Percentiles rank a stretch among this genome's conserved stretches.
Conservation (phyloP, 92 coral and sea anemone species). For the Porites rus region DNA sequence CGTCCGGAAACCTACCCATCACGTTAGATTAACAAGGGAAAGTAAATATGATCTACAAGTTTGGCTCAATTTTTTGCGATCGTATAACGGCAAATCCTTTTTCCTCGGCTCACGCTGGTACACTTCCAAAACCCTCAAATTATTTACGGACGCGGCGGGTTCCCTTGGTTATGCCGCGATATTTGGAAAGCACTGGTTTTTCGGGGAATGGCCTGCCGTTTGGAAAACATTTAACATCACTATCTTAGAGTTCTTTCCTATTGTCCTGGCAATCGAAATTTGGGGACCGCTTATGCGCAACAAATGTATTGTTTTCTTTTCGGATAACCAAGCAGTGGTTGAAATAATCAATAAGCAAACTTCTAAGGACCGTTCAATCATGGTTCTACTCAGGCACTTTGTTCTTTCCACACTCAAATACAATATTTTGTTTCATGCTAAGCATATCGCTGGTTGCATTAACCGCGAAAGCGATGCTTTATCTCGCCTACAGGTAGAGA, state of each 20-base stretch:
- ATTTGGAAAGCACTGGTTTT: background rate
- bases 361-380: too few species aligned
- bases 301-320: too few species aligned
- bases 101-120: constrained; percentile 36
- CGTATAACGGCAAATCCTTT: constrained; percentile 34
- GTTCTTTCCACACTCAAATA: too few species aligned
- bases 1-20: constrained; percentile 22
- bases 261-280: constrained; percentile 53
- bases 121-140: background rate
- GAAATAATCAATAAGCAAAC: too few species aligned
- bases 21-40: background rate
- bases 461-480: too few species aligned
- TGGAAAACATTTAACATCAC: too few species aligned
- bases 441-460: too few species aligned
- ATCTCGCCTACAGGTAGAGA: too few species aligned
- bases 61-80: constrained; percentile 31
- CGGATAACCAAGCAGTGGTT: too few species aligned
- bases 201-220: too few species aligned
- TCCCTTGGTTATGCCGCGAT: background rate
- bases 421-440: too few species aligned
- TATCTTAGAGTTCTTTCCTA: background rate
- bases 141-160: background rate
- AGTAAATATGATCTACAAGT: constrained; percentile 29
- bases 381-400: background rate
- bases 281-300: constrained; percentile 38